Evolutionary conservation across 2,888 invertebrate species (phyloP), one percentile per base, ranked within the genome.

Genomic region (Malthinus seriepunctatus): DNA sequence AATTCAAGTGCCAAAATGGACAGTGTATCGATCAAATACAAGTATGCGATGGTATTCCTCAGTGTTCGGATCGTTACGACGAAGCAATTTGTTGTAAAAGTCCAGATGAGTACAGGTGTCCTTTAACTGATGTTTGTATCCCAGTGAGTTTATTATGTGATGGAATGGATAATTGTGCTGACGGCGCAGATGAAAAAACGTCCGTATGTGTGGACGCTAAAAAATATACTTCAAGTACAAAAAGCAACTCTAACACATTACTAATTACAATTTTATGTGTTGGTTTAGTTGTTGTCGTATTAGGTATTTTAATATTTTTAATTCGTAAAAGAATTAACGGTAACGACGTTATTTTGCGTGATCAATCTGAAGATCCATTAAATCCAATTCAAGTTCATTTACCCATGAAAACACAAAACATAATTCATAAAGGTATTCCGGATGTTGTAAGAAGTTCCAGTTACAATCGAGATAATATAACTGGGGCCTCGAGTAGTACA

Each of bases 141-240:
- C 82, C 89, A 0, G 79, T 84, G 2, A 79, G 83, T 0, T 77
- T 85, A 6, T 79, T 92, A 1, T 94, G 94, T 70, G 91, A 94
- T 76, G 88, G 89, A 0, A 86, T 84, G 76, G 85, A 84, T 8
- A 86, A 93, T 73, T 94, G 94, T 73, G 86, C 86, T 1, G 92
- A 93, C 78, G 91, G 90, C 1, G 85, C 89, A 0, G 93, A 94
- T 74, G 94, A 94, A 75, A 80, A 84, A 5, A 82, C 84, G 1
- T 82, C 86, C 1, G 83, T 85, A 3, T 91, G 91, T 69, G 79
- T 81, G 9, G 65, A 62, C 32, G 54, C 79, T 55, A 79, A 78
- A n/a, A 77, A 80, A 6, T 80, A 81, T 62, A 81, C 72, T 65
- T 75, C 78, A 0, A 48, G 39, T 3, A 44, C 1, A 71, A 75